Conservation (phyloP, 1,140 invertebrate species). For the Meteorus sp. region DNA sequence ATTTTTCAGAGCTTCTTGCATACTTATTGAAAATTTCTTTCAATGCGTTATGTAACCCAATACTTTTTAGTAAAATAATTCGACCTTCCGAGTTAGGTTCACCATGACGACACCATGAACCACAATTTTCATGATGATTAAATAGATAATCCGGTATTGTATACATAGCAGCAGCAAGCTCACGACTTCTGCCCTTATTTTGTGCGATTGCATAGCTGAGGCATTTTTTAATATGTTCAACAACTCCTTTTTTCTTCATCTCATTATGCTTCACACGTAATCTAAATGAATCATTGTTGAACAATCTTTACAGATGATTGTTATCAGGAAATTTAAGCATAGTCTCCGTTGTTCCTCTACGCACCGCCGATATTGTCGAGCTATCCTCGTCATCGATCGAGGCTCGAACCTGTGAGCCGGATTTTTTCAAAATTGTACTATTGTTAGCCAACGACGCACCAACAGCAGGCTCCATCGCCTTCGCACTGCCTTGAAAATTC, state of each 20-base stretch:
- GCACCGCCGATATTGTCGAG: not conserved
- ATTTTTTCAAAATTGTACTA: conserved; percentile 11
- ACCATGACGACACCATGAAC: not conserved
- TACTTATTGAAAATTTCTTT: conserved; percentile 23
- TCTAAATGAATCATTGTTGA: conserved; percentile 1
- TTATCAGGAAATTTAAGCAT: not conserved
- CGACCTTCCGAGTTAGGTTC: conserved; percentile 1
- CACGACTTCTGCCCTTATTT: not conserved
- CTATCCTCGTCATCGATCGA: conserved; percentile 14
- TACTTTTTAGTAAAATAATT: conserved; percentile 11
- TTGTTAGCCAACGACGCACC: conserved; percentile 1
- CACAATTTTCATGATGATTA: conserved; percentile 3
- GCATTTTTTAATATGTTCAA: conserved; percentile 6
- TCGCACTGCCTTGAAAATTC: not conserved
- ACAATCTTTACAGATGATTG: conserved; percentile 4
- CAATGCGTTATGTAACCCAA: conserved; percentile 15
- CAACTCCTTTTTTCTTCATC: not conserved
- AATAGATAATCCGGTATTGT: conserved; percentile 2
- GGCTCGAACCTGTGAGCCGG: not conserved
- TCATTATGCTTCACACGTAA: not conserved
- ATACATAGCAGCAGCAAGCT: not conserved
- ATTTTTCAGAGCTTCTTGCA: conserved; percentile 23
- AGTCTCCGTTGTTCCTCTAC: too few relatives aligned
- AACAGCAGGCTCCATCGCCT: conserved; percentile 16
- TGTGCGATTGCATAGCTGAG: not conserved